Base-by-base conservation (phyloP, 92 coral and sea anemone genomes). In the Chrysogorgia sp. region DNA sequence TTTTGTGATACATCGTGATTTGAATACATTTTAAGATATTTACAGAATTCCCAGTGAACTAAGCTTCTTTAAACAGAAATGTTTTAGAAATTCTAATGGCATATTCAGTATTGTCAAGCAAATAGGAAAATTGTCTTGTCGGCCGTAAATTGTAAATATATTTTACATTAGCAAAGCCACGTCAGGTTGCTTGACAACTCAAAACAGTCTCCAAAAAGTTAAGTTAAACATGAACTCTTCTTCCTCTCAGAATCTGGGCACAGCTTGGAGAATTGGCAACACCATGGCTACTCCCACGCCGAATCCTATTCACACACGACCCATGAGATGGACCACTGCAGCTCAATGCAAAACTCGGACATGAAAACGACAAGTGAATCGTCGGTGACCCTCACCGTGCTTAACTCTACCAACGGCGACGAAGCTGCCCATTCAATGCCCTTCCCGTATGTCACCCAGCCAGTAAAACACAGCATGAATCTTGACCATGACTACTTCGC, bases 201-300 rank as follows among this genome's bases (percentile, higher is more conserved):
- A 2, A 37, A 37, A 37, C 43, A 37, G 43, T 37, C 6, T 37
- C 5, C 43, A 5, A 37, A n/a, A n/a, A n/a, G n/a, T 12, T 12
- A 47, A 47, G 15, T 2, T 47, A 7, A 2, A 7, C n/a, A 7
- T 47, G 2, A 59, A 64, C 49, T 35, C 24, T 29, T 35, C 21
- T 40, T 71, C 50, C 17, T 34, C 31, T 5, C 52, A 72, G 79
- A 72, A 53, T 48, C 34, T 52, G 79, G 65, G 7, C 48, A 69
- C 40, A 48, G 61, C 48, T 49, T 69, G 22, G 76, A 49, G 25
- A 69, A 72, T 59, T 72, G 79, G 79, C 65, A 53, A 23, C 79
- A 72, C 40, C 63, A 40, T 3, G 37, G 24, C 7, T 72, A 53
- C 56, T 58, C 58, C 29, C 62, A 72, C 12, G 25, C 65, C 7